Conservation (phyloP, 2,113 vertebrate genomes). For the Apteryx mantelli region DNA sequence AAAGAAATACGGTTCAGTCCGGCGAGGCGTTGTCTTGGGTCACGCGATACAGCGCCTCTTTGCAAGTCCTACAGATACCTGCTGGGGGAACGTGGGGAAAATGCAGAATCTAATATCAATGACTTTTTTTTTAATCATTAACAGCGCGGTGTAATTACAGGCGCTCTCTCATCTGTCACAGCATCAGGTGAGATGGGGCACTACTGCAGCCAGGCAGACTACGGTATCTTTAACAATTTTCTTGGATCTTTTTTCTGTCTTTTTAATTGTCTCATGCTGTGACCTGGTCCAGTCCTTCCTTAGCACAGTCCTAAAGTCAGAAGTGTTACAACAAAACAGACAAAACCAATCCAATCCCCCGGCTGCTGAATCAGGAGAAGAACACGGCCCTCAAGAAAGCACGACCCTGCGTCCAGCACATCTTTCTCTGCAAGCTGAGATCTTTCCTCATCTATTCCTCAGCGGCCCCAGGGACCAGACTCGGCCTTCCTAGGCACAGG, state of each 20-base stretch:
- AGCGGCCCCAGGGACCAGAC: background rate
- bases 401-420: background rate
- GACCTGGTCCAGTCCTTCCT: background rate
- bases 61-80: background rate
- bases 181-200: background rate
- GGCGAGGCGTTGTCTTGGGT: too few species aligned
- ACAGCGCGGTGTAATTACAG: background rate
- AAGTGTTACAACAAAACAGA: background rate
- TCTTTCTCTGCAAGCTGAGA: background rate
- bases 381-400: background rate
- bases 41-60: background rate
- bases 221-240: background rate
- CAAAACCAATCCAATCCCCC: too few species aligned
- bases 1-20: too few species aligned
- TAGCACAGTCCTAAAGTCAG: too few species aligned
- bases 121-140: background rate
- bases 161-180: background rate
- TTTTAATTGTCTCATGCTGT: accelerated
- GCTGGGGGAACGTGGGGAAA: background rate
- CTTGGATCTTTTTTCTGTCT: too few species aligned
- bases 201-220: background rate
- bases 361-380: background rate
- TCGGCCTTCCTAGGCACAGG: background rate
- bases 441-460: background rate
- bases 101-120: accelerated